A percentile compares a stretch with the other conserved stretches of the same genome.
Conservation (phyloP, 2,797 vertebrate species). For the Pseudomugil tenellus region DNA sequence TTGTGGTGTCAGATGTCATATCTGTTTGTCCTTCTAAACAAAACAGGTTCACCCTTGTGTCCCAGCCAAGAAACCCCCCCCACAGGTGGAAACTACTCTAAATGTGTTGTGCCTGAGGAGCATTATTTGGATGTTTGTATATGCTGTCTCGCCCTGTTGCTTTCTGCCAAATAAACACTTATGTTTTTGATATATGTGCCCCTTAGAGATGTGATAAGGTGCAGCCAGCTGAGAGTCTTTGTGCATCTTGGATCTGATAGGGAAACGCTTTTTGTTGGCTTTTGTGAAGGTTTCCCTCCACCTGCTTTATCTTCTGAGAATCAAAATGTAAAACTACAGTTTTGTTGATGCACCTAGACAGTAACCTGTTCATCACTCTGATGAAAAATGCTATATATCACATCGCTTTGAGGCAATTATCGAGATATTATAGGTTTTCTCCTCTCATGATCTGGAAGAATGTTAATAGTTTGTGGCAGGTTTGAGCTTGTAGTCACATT, state of each 20-base stretch:
- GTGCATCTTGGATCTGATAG: constrained; percentile 47
- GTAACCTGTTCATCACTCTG: neutral
- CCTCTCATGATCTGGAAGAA: neutral
- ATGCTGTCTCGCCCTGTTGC: constrained; percentile 21
- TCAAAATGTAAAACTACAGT: constrained; percentile 11
- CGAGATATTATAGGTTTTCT: constrained; percentile 37
- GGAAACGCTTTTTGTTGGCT: constrained; percentile 30
- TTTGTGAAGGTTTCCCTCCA: neutral
- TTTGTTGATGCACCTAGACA: neutral
- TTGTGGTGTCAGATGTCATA: neutral
- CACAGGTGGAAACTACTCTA: constrained; percentile 14
- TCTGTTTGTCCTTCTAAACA: neutral
- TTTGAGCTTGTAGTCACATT: constrained; percentile 37
- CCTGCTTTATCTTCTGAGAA: constrained; percentile 10
- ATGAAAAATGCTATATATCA: neutral
- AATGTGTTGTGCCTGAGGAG: constrained; percentile 10
- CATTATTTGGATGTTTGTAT: constrained; percentile 29
- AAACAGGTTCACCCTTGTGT: constrained; percentile 23
- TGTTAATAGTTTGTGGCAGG: constrained; percentile 21
- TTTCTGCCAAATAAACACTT: neutral
- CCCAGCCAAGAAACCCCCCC: neutral
- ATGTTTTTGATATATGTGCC: constrained; percentile 30
- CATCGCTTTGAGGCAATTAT: constrained; percentile 2
- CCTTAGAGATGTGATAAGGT: constrained; percentile 40
- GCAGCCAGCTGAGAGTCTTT: constrained; percentile 12